phyloP scores from a whole-genome alignment of 2,888 invertebrate genomes.

The Pyrgus malvae region DNA sequence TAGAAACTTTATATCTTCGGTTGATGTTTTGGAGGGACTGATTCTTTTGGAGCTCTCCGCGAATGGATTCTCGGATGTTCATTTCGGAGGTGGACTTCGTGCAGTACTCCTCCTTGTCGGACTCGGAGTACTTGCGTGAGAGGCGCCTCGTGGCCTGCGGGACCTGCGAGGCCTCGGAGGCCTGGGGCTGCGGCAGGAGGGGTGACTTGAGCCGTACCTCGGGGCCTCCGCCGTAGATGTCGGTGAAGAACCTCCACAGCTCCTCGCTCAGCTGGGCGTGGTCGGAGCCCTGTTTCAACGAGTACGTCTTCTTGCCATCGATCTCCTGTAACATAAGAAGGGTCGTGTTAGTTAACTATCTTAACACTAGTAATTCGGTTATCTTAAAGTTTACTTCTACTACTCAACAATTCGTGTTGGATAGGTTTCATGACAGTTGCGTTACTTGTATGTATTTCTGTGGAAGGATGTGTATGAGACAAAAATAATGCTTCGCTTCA shows the following conservation, averaged over 20 bases:
- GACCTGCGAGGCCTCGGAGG: constrained; percentile 18
- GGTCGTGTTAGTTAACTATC: too few relatives aligned
- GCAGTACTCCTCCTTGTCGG: constrained; percentile 72
- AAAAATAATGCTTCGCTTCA: too few relatives aligned
- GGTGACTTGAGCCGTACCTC: constrained; percentile 82
- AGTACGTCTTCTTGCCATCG: constrained; percentile 59
- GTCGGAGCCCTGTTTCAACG: constrained; percentile 78
- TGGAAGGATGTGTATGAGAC: too few relatives aligned
- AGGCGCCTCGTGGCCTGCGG: constrained; percentile 37
- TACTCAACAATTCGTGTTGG: too few relatives aligned
- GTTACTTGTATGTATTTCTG: too few relatives aligned
- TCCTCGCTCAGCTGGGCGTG: constrained; percentile 92
- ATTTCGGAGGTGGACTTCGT: constrained; percentile 65
- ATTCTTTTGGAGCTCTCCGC: constrained; percentile 66
- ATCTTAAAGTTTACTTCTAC: too few relatives aligned
- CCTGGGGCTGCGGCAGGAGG: constrained; percentile 21
- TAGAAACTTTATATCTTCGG: constrained; percentile 47
- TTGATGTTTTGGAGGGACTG: constrained; percentile 73
- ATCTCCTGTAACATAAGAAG: constrained; percentile 54
- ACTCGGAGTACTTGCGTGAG: constrained; percentile 63
- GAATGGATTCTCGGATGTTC: constrained; percentile 56
- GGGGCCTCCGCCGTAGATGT: constrained; percentile 95
- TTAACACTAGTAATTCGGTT: too few relatives aligned
- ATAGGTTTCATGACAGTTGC: too few relatives aligned
- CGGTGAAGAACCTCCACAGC: constrained; percentile 92